Conservation (phyloP, 1,140 invertebrate species). For the Aphis gossypii region DNA sequence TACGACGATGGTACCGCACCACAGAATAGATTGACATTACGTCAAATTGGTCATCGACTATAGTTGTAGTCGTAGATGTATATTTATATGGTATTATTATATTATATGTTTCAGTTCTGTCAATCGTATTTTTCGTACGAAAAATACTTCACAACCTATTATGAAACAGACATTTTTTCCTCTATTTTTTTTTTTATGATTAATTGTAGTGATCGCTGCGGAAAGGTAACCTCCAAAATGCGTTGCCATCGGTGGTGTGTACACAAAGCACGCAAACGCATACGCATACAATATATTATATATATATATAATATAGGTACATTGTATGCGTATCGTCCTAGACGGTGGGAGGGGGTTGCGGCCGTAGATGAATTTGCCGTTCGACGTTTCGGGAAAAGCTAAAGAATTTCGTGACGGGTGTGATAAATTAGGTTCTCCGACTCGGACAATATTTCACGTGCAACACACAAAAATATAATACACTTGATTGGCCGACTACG, state of each 20-base stretch:
- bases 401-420: conserved; percentile 51
- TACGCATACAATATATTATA: background rate
- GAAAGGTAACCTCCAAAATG: background rate
- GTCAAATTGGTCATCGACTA: background rate
- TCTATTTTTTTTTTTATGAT: conserved; percentile 20
- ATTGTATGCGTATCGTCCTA: background rate
- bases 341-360: background rate
- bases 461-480: conserved; percentile 42
- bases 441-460: conserved; percentile 44
- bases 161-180: background rate
- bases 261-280: conserved; percentile 19
- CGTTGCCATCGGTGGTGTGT: background rate
- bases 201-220: conserved; percentile 6
- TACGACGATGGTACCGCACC: background rate
- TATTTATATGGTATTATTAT: background rate
- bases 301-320: background rate
- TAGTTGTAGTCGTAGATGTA: background rate
- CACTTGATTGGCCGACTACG: conserved; percentile 25
- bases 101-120: background rate
- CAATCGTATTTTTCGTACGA: background rate
- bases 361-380: background rate
- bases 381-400: conserved; percentile 42
- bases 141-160: background rate
- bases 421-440: conserved; percentile 45
- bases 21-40: background rate